These are phyloP conservation scores for Nasonovia ribisnigri DNA, from an alignment of 2,888 invertebrate genomes.

Conservation along the genomic window DNA sequence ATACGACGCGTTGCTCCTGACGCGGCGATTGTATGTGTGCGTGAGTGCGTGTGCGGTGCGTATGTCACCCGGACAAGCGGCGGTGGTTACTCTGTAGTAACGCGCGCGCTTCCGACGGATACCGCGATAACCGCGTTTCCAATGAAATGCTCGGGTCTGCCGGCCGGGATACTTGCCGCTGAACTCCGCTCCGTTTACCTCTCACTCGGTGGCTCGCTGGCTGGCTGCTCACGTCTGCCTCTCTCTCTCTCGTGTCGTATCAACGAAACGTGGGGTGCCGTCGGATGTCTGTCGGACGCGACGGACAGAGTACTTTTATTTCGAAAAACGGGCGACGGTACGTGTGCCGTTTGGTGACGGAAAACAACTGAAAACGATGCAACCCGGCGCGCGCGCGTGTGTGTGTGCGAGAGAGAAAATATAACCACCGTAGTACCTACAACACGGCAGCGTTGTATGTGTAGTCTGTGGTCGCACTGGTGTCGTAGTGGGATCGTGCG, in stretches of 20 bases:
- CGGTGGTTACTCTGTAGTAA: slow-evolving; percentile 36
- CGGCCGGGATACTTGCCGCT: slow-evolving; percentile 9
- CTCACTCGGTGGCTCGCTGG: neutral
- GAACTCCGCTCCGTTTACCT: neutral
- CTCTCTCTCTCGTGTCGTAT: neutral
- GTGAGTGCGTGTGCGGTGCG: slow-evolving; percentile 22
- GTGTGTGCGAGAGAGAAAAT: slow-evolving; percentile 1
- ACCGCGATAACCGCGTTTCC: slow-evolving; percentile 59
- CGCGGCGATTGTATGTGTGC: slow-evolving; percentile 42
- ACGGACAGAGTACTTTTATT: neutral
- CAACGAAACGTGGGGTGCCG: neutral
- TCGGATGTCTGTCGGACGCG: neutral
- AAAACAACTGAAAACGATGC: slow-evolving; percentile 21
- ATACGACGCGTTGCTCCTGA: slow-evolving; percentile 35
- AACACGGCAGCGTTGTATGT: neutral
- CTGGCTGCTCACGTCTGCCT: neutral
- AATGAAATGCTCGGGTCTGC: neutral
- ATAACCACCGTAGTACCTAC: slow-evolving; percentile 15
- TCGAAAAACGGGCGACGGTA: neutral
- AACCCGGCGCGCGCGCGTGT: slow-evolving; percentile 6
- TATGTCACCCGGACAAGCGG: slow-evolving; percentile 21
- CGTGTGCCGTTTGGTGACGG: neutral
- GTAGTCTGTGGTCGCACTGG: neutral
- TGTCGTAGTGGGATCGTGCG: slow-evolving; percentile 37
- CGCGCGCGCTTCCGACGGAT: slow-evolving; percentile 60